Percentiles rank a stretch among this genome's conserved stretches.
These are phyloP conservation scores for Danionella cerebrum DNA, from an alignment of 2,113 vertebrate genomes.

Conservation along the genomic window DNA sequence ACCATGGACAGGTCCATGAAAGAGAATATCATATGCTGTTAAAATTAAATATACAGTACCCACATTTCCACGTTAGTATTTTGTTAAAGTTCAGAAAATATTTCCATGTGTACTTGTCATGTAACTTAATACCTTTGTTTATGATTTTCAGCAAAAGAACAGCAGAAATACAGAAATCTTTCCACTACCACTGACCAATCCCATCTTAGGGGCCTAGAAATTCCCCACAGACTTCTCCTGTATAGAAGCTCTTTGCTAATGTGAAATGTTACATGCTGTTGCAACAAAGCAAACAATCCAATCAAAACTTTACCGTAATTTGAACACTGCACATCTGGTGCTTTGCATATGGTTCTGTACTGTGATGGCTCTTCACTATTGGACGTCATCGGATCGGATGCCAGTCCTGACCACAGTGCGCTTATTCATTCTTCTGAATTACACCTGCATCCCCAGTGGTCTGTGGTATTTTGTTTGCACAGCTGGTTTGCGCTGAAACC, in stretches of 20 bases:
- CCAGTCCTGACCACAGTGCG: constrained; percentile 46
- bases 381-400: constrained; percentile 24
- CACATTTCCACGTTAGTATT: no score
- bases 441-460: constrained; percentile 38
- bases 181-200: no score
- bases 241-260: not conserved
- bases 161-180: not conserved
- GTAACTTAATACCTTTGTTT: no score
- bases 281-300: not conserved
- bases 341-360: constrained; percentile 9
- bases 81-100: no score
- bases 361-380: constrained; percentile 15
- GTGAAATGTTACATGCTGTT: not conserved
- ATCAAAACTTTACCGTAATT: not conserved
- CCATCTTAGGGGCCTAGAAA: not conserved
- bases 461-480: constrained; percentile 46
- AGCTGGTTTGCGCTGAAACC: constrained; percentile 50
- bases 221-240: not conserved
- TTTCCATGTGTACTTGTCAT: no score
- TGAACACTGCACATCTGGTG: not conserved
- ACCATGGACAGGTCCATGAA: no score
- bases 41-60: no score
- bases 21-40: no score
- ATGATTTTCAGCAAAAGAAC: no score
- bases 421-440: constrained; percentile 55